A percentile compares a stretch with the other conserved stretches of the same genome.
Evolutionary conservation across 2,113 vertebrate species (phyloP).

Genomic region (Syrmaticus mikado): DNA sequence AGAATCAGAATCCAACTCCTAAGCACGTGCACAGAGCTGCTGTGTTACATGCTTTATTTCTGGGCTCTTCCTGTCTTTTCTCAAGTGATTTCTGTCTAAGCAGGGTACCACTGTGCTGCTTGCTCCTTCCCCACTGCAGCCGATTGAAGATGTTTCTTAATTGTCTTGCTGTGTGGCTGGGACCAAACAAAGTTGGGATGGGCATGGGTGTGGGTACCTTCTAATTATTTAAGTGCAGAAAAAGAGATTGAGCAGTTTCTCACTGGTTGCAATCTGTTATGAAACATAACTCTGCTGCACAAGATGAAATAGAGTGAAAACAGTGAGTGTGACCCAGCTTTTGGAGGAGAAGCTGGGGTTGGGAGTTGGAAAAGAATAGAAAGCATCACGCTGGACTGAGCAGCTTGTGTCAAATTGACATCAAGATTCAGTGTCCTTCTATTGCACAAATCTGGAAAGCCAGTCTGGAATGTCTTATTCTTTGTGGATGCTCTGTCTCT

Average conservation of each 20-base stretch:
- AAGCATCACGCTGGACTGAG: not conserved
- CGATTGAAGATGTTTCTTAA: not conserved
- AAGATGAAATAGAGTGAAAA: not conserved
- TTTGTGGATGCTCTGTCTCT: not conserved
- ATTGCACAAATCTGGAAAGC: not conserved
- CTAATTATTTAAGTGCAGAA: not conserved
- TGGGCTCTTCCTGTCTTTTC: not conserved
- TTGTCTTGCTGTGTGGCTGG: not conserved
- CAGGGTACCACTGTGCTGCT: not conserved
- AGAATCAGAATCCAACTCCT: no score
- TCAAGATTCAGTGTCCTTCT: not conserved
- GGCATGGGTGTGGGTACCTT: not conserved
- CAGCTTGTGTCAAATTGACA: not conserved
- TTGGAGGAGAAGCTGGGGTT: not conserved
- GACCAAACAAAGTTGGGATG: not conserved
- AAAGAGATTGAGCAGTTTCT: not conserved
- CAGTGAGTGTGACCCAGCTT: not conserved
- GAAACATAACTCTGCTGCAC: not conserved
- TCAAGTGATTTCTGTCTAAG: not conserved
- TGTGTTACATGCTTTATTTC: rapidly evolving
- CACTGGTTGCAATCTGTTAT: not conserved
- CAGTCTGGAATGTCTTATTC: not conserved
- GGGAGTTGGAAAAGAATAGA: not conserved
- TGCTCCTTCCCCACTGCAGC: not conserved
- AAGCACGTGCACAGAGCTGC: no score